Conservation (phyloP, 2,797 vertebrate genomes). For the Falco peregrinus region DNA sequence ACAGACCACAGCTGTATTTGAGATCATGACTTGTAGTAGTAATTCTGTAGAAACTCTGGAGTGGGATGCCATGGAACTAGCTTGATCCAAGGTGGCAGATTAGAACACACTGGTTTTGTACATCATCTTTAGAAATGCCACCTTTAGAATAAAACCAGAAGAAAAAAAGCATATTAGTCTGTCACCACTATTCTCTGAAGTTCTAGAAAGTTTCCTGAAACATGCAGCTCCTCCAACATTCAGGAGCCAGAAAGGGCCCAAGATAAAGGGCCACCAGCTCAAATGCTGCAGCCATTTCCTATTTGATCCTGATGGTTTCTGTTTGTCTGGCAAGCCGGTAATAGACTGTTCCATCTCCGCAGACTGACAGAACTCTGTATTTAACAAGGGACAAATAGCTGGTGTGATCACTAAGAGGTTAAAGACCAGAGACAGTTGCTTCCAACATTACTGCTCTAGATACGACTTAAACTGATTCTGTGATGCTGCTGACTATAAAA, state of each 20-base stretch:
- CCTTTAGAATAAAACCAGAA: neutral
- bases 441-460: neutral
- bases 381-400: neutral
- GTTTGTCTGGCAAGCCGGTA: neutral
- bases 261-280: neutral
- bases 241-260: neutral
- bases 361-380: neutral
- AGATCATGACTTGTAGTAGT: neutral
- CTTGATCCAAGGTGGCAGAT: neutral
- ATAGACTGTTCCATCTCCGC: neutral
- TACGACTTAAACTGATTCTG: neutral
- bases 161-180: neutral
- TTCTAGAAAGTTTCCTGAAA: conserved; percentile 1
- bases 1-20: neutral
- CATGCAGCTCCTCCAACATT: neutral
- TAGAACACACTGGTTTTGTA: neutral
- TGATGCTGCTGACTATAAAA: neutral
- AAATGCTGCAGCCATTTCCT: conserved; percentile 11
- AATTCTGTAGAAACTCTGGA: neutral
- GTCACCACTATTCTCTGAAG: neutral
- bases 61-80: neutral
- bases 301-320: neutral
- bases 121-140: neutral
- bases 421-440: neutral
- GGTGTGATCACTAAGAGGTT: neutral